Percentiles rank a stretch among this genome's conserved stretches.
These are phyloP conservation scores for Taeniopygia guttata DNA, from an alignment of 2,797 vertebrate genomes.

Conservation along the genomic window DNA sequence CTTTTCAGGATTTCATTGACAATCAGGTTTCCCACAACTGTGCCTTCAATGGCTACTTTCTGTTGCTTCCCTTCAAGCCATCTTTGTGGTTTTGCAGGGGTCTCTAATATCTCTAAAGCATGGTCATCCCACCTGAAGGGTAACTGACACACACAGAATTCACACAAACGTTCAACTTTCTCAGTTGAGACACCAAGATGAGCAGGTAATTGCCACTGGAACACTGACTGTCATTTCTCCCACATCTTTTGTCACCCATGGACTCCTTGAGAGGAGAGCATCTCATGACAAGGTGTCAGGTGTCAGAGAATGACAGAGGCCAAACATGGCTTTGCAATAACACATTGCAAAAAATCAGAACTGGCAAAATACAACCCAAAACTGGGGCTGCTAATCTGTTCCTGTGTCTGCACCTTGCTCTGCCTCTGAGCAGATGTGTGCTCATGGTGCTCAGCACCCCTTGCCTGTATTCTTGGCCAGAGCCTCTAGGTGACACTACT, in stretches of 20 bases:
- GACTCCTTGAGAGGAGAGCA: not conserved
- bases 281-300: not conserved
- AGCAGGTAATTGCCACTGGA: not conserved
- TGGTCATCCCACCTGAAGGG: not conserved
- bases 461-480: constrained; percentile 35
- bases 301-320: not conserved
- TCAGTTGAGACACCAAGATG: not conserved
- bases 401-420: not conserved
- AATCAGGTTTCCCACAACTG: not conserved
- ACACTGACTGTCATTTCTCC: not conserved
- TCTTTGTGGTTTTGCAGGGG: not conserved
- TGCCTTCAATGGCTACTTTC: not conserved
- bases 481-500: constrained; percentile 57
- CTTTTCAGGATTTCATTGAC: not conserved
- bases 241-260: not conserved
- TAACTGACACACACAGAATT: not conserved
- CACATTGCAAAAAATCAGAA: not conserved
- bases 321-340: not conserved
- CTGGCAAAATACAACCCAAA: not conserved
- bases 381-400: not conserved
- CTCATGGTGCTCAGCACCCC: not conserved
- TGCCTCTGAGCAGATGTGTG: rapidly evolving
- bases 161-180: not conserved
- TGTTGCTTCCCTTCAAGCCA: not conserved
- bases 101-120: not conserved